phyloP scores from a whole-genome alignment of 2,797 vertebrate genomes.

The Sitta carolinensis region DNA sequence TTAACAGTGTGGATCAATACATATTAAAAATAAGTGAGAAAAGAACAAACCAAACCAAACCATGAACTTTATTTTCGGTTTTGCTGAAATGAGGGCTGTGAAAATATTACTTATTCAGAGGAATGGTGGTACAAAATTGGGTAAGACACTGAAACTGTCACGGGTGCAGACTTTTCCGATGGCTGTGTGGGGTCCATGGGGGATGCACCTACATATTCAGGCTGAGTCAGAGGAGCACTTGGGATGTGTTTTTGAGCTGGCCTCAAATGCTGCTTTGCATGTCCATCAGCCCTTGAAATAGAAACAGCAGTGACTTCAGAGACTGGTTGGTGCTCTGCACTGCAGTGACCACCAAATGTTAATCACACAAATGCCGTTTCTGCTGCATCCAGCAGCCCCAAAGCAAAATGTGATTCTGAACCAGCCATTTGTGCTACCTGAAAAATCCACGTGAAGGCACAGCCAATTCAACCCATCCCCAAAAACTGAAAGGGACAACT shows the following conservation, averaged over 20 bases:
- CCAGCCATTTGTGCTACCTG: background rate
- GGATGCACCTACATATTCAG: rapidly evolving
- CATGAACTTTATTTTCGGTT: background rate
- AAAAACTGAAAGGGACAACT: background rate
- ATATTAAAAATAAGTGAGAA: background rate
- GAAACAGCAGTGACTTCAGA: background rate
- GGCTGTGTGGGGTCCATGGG: rapidly evolving
- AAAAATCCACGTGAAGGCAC: background rate
- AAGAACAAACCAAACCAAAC: rapidly evolving
- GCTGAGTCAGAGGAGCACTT: background rate
- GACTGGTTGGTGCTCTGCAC: too few species aligned
- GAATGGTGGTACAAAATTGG: background rate
- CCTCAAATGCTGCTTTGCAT: background rate
- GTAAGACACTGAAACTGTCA: background rate
- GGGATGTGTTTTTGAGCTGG: background rate
- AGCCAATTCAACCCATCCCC: background rate
- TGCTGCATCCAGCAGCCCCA: background rate
- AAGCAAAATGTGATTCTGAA: background rate
- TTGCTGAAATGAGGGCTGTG: background rate
- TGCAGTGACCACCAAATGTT: background rate
- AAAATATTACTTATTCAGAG: background rate
- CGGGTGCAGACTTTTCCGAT: background rate
- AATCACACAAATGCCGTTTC: rapidly evolving
- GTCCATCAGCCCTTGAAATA: background rate
- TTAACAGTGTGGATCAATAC: constrained; percentile 1